Evolutionary conservation across 2,113 vertebrate species (phyloP).

Genomic region (Halcyon senegalensis): DNA sequence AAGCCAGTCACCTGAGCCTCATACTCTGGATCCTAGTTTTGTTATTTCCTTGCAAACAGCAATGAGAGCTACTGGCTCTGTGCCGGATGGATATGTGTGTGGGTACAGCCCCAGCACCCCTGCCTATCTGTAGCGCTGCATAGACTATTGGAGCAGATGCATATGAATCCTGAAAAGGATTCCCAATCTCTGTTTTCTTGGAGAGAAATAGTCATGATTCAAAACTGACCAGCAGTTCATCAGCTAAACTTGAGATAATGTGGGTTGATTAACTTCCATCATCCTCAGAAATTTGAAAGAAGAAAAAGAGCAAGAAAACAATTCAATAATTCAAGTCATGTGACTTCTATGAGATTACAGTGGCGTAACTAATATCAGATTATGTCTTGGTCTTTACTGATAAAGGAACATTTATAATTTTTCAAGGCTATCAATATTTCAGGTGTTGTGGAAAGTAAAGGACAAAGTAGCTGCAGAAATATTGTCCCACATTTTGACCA

Average conservation of each 20-base stretch:
- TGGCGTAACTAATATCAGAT: background rate
- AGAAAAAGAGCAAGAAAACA: background rate
- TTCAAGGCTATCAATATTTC: background rate
- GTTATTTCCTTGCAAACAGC: background rate
- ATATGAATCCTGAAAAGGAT: background rate
- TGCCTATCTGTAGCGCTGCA: background rate
- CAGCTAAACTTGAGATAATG: background rate
- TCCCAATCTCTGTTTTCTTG: background rate
- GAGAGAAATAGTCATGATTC: background rate
- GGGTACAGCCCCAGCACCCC: background rate
- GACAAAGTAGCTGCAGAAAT: background rate
- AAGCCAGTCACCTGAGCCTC: background rate
- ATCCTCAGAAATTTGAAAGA: background rate
- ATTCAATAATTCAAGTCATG: background rate
- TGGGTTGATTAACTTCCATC: background rate
- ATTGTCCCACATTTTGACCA: background rate
- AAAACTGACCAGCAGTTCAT: background rate
- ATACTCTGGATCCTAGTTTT: background rate
- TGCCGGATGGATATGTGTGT: fast-evolving
- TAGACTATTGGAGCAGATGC: background rate
- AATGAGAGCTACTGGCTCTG: background rate
- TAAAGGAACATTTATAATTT: background rate
- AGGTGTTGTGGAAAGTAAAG: background rate
- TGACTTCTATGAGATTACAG: background rate
- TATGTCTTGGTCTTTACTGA: background rate